Conservation (phyloP, 2,888 invertebrate genomes). For the Drosophila anomelani region DNA sequence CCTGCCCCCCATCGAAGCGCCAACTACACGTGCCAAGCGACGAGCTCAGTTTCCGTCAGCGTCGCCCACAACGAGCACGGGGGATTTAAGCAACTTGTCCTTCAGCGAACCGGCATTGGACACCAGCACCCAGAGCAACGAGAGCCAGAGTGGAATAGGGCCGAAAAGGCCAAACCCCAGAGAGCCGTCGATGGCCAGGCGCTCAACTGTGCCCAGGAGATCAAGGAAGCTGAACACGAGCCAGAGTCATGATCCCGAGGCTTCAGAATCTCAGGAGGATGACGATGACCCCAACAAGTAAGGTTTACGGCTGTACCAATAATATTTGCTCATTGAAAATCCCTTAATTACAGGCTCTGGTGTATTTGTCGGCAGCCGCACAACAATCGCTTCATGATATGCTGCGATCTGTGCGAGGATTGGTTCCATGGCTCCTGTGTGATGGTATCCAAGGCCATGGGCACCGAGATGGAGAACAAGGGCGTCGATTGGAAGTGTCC, state of each 20-base stretch:
- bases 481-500: conserved; percentile 96
- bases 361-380: conserved; percentile 98
- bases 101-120: conserved; percentile 61
- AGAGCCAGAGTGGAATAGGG: conserved; percentile 37
- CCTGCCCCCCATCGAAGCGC: conserved; percentile 92
- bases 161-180: conserved; percentile 65
- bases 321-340: background rate
- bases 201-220: conserved; percentile 50
- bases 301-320: background rate
- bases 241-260: conserved; percentile 68
- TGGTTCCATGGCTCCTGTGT: conserved; percentile 99
- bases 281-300: conserved; percentile 96
- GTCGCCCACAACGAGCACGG: conserved; percentile 27
- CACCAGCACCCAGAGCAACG: conserved; percentile 56
- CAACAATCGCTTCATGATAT: conserved; percentile 98
- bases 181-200: conserved; percentile 50
- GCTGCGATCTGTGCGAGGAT: conserved; percentile 97
- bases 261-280: conserved; percentile 87
- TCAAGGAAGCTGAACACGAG: conserved; percentile 56
- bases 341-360: conserved; percentile 88
- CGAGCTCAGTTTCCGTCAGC: conserved; percentile 85
- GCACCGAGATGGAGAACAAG: conserved; percentile 95
- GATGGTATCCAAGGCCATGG: conserved; percentile 95
- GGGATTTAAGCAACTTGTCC: conserved; percentile 46
- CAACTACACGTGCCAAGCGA: conserved; percentile 91